These are phyloP conservation scores for Cyprinodon brontotheroides DNA, from an alignment of 2,113 vertebrate species.

Conservation along the genomic window DNA sequence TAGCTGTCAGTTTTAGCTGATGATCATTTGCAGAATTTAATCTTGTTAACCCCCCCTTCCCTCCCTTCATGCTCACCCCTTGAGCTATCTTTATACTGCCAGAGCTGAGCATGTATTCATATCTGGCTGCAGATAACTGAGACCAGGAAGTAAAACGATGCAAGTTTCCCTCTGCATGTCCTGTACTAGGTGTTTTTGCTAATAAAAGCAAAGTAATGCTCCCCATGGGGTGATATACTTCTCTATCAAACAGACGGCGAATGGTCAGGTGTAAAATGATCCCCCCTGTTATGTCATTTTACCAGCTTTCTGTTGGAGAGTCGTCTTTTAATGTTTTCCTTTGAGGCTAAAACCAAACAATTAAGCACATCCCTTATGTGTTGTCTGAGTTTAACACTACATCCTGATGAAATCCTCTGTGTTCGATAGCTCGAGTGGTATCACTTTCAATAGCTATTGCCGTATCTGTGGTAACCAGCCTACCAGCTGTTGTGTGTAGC, in stretches of 20 bases:
- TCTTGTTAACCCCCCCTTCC: background rate
- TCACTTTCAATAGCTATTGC: background rate
- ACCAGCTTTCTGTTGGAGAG: slow-evolving; percentile 18
- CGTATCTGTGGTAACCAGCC: slow-evolving; percentile 36
- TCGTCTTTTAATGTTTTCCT: slow-evolving; percentile 7
- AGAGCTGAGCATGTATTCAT: slow-evolving; percentile 56
- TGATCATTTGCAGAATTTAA: slow-evolving; percentile 34
- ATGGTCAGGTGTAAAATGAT: slow-evolving; percentile 51
- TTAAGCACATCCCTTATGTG: background rate
- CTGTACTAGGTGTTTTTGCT: slow-evolving; percentile 3
- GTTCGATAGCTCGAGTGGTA: no score
- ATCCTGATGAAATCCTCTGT: background rate
- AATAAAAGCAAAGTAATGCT: slow-evolving; percentile 12
- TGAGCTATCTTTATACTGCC: slow-evolving; percentile 73
- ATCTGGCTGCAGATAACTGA: slow-evolving; percentile 68
- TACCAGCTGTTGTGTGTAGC: slow-evolving; percentile 16
- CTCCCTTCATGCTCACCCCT: slow-evolving; percentile 16
- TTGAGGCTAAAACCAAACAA: slow-evolving; percentile 11
- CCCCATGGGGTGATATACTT: background rate
- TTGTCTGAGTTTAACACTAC: slow-evolving; percentile 9
- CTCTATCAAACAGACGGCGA: background rate
- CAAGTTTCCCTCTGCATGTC: slow-evolving; percentile 32
- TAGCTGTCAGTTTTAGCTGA: slow-evolving; percentile 55
- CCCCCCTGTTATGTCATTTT: slow-evolving; percentile 47
- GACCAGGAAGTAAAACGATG: slow-evolving; percentile 39